A percentile compares a stretch with the other conserved stretches of the same genome.
Evolutionary conservation across 2,113 vertebrate species (phyloP).

Genomic region (Phylloscopus whistleri): DNA sequence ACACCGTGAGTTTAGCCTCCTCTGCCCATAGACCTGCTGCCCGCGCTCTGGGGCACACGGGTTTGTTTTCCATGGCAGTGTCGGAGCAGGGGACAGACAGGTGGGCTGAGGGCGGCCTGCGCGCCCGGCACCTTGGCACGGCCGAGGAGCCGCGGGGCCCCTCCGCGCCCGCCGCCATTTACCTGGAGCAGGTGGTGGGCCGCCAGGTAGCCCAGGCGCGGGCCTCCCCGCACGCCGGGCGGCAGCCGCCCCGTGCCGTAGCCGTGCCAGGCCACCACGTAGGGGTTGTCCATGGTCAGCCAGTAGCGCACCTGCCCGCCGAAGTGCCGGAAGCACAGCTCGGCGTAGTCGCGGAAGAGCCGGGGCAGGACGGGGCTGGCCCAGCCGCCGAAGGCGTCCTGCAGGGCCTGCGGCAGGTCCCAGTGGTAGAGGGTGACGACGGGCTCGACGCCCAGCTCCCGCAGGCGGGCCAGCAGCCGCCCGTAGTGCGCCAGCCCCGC

Average conservation of each 20-base stretch:
- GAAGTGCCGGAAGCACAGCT: slow-evolving; percentile 90
- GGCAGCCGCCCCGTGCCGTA: slow-evolving; percentile 89
- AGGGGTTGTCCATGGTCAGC: slow-evolving; percentile 97
- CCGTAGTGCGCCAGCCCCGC: slow-evolving; percentile 84
- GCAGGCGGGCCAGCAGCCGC: slow-evolving; percentile 79
- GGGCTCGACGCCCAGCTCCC: slow-evolving; percentile 81
- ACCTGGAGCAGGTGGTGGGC: slow-evolving; percentile 93
- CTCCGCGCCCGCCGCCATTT: not conserved
- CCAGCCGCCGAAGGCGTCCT: slow-evolving; percentile 88
- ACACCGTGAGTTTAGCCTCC: not conserved
- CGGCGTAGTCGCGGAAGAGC: slow-evolving; percentile 87
- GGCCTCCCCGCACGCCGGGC: slow-evolving; percentile 80
- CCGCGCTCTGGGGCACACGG: accelerated
- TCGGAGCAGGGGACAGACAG: accelerated
- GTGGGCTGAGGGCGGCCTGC: not conserved
- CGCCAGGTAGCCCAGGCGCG: slow-evolving; percentile 78
- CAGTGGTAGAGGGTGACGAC: slow-evolving; percentile 95
- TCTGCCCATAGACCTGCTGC: accelerated
- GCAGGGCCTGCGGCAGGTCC: slow-evolving; percentile 90
- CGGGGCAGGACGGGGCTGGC: slow-evolving; percentile 76
- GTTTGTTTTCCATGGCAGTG: accelerated
- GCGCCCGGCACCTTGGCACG: not conserved
- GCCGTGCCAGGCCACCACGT: slow-evolving; percentile 93
- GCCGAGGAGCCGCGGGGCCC: not conserved
- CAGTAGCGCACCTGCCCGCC: slow-evolving; percentile 89